These are phyloP conservation scores for Enteromius mattozi DNA, from an alignment of 2,797 vertebrate genomes.

Conservation along the genomic window DNA sequence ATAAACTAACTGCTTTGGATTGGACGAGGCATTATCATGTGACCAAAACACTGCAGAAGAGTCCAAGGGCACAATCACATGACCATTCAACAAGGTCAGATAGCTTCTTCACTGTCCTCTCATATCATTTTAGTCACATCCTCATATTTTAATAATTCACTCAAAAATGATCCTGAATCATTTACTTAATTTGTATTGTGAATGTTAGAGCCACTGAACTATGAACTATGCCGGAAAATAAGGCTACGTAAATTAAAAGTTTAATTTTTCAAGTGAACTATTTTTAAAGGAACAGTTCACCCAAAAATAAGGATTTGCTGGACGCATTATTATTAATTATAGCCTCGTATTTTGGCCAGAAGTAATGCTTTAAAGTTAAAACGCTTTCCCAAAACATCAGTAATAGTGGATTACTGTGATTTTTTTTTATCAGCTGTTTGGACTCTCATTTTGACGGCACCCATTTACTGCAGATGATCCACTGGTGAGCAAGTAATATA, in stretches of 20 bases:
- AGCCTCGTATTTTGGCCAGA: neutral
- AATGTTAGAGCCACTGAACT: neutral
- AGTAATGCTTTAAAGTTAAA: neutral
- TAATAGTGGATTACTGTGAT: neutral
- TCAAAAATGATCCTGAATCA: neutral
- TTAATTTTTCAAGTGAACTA: neutral
- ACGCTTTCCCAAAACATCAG: neutral
- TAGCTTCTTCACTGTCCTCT: neutral
- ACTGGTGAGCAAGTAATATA: neutral
- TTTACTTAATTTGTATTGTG: neutral
- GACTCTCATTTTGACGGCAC: neutral
- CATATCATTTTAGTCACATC: neutral
- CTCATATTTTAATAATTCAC: too few relatives aligned
- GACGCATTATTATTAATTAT: too few relatives aligned
- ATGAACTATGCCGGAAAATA: neutral
- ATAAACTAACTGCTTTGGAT: neutral
- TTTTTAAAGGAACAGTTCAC: too few relatives aligned
- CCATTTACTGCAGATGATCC: neutral
- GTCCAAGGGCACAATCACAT: neutral
- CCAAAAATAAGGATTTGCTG: too few relatives aligned
- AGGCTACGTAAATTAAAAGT: neutral
- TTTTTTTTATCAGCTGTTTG: neutral
- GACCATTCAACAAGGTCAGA: slow-evolving; percentile 9
- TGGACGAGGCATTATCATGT: slow-evolving; percentile 11
- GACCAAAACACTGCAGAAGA: neutral